Evolutionary conservation across 1,140 invertebrate species (phyloP), one percentile per base, ranked within the genome.

Genomic region (Manduca sexta): DNA sequence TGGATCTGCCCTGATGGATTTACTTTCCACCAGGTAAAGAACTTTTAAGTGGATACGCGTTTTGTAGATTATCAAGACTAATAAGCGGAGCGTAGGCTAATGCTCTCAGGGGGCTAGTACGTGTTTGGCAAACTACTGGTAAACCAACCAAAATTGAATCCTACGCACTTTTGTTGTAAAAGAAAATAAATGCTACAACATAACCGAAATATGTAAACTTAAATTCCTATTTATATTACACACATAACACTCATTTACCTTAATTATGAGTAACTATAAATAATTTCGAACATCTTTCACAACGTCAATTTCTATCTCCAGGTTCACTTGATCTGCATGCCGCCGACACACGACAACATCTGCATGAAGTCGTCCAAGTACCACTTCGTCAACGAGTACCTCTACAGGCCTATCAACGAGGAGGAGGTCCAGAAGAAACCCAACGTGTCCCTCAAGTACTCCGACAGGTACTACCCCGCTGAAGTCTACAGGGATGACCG

Each of bases 1-100:
- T 97, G 95, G 95, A 93, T 97, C 60, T 97, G 96, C 68, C 95
- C 95, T 0, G 94, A 95, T 64, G 94, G 94, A 55, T 96, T 96
- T 69, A 92, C 93, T 37, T 97, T 97, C 90, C 95, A 97, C 69
- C 94, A 96, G 88, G 93, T 93, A 45, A 18, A 18, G 10, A 26
- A 29, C 4, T 26, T 14, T 29, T 12, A 7, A 29, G 13, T 17
- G 4, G 4, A 26, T 26, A 5, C 21, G n/a, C 21, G 4, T 26
- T 26, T 26, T 5, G 8, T 8, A 26, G 8, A 26, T 34, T 14
- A 11, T n/a, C 11, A 34, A 34, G 11, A 30, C 29, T 30, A 5
- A 30, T 30, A 30, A 30, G 29, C 29, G n/a, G n/a, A n/a, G n/a
- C n/a, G n/a, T n/a, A n/a, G n/a, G n/a, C n/a, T n/a, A n/a, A n/a